Evolutionary conservation across 2,113 vertebrate species (phyloP).

Genomic region (Pseudorasbora parva): DNA sequence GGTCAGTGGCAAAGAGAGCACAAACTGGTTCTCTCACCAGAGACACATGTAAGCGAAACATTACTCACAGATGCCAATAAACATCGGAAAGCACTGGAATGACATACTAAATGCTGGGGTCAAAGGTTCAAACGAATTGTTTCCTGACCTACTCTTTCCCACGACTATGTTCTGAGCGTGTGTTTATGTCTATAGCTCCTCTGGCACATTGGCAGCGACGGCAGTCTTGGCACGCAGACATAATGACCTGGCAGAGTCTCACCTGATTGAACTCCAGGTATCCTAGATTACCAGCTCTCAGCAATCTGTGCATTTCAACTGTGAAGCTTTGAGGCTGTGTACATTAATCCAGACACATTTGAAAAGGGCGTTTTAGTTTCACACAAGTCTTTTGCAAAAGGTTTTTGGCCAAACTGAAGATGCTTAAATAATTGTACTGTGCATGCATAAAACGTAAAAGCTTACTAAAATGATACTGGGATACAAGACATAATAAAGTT

Average conservation of each 20-base stretch:
- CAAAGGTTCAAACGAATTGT: slow-evolving; percentile 34
- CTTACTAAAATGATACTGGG: no score
- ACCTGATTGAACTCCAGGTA: slow-evolving; percentile 35
- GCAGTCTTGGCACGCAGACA: slow-evolving; percentile 39
- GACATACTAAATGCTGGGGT: slow-evolving; percentile 2
- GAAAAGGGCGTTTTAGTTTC: no score
- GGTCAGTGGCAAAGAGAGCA: slow-evolving; percentile 23
- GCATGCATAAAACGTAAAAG: no score
- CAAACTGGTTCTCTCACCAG: slow-evolving; percentile 18
- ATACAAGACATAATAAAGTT: no score
- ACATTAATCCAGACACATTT: no score
- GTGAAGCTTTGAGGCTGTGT: neutral
- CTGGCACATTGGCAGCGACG: slow-evolving; percentile 22
- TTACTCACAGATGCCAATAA: slow-evolving; percentile 36
- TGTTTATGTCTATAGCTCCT: slow-evolving; percentile 1
- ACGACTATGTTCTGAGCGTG: neutral
- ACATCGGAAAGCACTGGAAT: slow-evolving; percentile 2
- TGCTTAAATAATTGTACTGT: no score
- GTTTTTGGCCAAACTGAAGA: no score
- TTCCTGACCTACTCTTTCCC: slow-evolving; percentile 41
- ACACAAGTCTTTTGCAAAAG: no score
- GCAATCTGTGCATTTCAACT: slow-evolving; percentile 20
- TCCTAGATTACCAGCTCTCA: slow-evolving; percentile 23
- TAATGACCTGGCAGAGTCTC: slow-evolving; percentile 9
- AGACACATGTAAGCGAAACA: slow-evolving; percentile 27